Base-by-base conservation (phyloP, 2,113 vertebrate genomes). In the Motacilla alba region DNA sequence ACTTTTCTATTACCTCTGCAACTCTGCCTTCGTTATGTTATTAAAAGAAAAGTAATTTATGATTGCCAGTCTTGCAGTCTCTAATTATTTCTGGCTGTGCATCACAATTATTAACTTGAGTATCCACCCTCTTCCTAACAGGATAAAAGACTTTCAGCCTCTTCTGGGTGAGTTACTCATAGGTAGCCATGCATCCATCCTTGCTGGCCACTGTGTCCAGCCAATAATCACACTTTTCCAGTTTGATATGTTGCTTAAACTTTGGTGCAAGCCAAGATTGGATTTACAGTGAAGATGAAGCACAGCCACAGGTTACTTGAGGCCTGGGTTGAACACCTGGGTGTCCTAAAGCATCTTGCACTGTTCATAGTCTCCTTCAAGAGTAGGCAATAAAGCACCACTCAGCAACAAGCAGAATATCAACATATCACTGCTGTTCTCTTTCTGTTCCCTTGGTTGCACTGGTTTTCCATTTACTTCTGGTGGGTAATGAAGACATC, bases 1-100 rank as follows among this genome's bases (percentile, higher is more conserved):
- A 87, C 83, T 97, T 96, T 95, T 72, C 96, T 96, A 92, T 96
- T 97, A 95, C 94, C 93, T 94, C 92, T 97, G 94, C n/a, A 27
- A 95, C 93, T 95, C 89, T 95, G 94, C 87, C 93, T 97, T 95
- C 41, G 28, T 94, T 95, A 83, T 79, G 91, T 97, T 96, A 96
- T 96, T 97, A 96, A 89, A 96, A 94, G 91, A 94, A 94, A 96
- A 94, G 92, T 96, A 96, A 97, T 96, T 97, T 96, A 96, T 94
- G 95, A 94, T 95, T 95, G 92, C 97, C 94, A 95, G 82, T 97
- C 96, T 96, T 92, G 87, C 93, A 93, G 94, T 27, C 87, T 96
- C 97, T 96, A 97, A 97, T 97, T 97, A 96, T 96, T 97, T 96
- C 94, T 97, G 92, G 89, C 95, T 94, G 93, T 59, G 93, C 87